A percentile compares a stretch with the other conserved stretches of the same genome.
Conservation (phyloP, 2,113 vertebrate genomes). For the Chiloscyllium plagiosum region DNA sequence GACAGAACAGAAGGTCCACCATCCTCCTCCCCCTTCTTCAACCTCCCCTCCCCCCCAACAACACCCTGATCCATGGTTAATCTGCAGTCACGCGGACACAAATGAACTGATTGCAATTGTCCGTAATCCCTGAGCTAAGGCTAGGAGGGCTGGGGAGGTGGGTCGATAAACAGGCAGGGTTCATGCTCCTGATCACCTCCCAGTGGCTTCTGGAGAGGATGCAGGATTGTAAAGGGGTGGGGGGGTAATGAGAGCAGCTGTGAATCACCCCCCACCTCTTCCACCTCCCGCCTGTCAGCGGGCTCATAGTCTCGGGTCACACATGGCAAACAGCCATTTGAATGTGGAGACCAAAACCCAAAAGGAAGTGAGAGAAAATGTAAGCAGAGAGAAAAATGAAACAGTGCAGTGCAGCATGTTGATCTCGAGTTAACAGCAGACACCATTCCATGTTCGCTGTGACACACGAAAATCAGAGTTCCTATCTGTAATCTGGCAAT, state of each 20-base stretch:
- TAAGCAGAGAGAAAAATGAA: not conserved
- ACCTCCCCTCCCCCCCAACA: too few species aligned
- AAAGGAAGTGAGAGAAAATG: not conserved
- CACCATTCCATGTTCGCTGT: not conserved
- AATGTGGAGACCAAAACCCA: not conserved
- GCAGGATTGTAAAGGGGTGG: not conserved
- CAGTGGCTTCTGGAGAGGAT: not conserved
- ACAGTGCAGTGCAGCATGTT: not conserved
- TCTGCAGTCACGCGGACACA: not conserved
- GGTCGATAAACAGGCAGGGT: not conserved
- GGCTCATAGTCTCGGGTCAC: not conserved
- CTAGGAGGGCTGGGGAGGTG: not conserved
- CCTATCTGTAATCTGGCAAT: not conserved
- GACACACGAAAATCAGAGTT: not conserved
- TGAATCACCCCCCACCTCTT: not conserved
- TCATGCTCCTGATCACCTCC: not conserved
- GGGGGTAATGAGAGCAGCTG: not conserved
- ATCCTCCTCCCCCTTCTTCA: not conserved
- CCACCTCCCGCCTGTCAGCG: not conserved
- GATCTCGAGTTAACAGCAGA: not conserved
- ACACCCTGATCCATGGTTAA: not conserved
- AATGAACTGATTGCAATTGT: not conserved
- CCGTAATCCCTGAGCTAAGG: not conserved
- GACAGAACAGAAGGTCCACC: not conserved
- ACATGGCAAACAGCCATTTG: not conserved